These are phyloP conservation scores for Ylistrum balloti DNA, from an alignment of 1,140 invertebrate species.

Conservation along the genomic window DNA sequence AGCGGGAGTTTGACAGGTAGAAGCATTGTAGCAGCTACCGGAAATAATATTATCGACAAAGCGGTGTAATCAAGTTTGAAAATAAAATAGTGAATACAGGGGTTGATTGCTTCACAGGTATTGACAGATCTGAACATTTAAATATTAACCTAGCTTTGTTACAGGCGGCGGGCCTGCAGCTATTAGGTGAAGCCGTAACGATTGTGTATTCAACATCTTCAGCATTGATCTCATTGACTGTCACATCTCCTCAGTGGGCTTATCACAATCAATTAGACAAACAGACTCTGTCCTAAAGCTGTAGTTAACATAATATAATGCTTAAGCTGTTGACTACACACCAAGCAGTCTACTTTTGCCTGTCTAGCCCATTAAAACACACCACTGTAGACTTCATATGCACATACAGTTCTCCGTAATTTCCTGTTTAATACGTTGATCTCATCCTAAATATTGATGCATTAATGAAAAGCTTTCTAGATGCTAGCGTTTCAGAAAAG, in stretches of 20 bases:
- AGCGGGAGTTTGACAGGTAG: slow-evolving; percentile 22
- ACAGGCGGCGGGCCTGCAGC: slow-evolving; percentile 13
- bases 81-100: slow-evolving; percentile 9
- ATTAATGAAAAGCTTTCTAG: not conserved
- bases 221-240: slow-evolving; percentile 27
- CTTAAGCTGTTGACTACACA: not conserved
- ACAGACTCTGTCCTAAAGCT: slow-evolving; percentile 32
- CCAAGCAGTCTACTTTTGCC: not conserved
- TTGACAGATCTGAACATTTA: slow-evolving; percentile 28
- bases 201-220: slow-evolving; percentile 17
- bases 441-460: not conserved
- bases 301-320: slow-evolving; percentile 30
- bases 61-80: slow-evolving; percentile 25
- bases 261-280: slow-evolving; percentile 40
- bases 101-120: slow-evolving; percentile 27
- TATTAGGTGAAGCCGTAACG: not conserved
- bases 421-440: not conserved
- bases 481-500: no score
- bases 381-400: not conserved
- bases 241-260: slow-evolving; percentile 12
- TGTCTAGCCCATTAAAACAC: not conserved
- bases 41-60: slow-evolving; percentile 36
- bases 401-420: not conserved
- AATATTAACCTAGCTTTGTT: not conserved
- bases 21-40: slow-evolving; percentile 22